Evolutionary conservation across 2,888 invertebrate genomes (phyloP), one percentile per base, ranked within the genome.

Genomic region (Neria commutata): DNA sequence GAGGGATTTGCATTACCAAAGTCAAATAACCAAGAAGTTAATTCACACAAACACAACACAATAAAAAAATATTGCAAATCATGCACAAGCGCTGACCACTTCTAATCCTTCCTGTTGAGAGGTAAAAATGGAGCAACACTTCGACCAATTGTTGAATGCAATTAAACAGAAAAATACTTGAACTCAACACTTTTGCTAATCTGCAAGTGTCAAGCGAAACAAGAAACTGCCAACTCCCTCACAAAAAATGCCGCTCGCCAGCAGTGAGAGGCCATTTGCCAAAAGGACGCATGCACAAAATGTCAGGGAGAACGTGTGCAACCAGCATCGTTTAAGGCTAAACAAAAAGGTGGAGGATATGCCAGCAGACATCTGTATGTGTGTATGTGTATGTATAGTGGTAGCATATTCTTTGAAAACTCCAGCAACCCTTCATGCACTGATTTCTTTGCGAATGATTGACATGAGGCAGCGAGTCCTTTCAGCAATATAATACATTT

Each of bases 21-120:
- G 77, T 77, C 77, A 75, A 71, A 76, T 71, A 68, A 74, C 65
- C 69, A 68, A 72, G 68, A 77, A 77, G 78, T 77, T 76, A 77
- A 78, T 77, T 76, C 73, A 67, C 61, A 51, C 72, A 67, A 70
- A 66, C 16, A 17, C 46, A 5, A 11, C 10, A 29, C 14, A 37
- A 6, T 37, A 14, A 14, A 25, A 50, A 56, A 55, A 51, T n/a
- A n/a, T n/a, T 42, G 42, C 42, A 42, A 42, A 42, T 42, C 42
- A 42, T 42, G 19, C 8, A 37, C 37, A n/a, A n/a, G n/a, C n/a
- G n/a, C n/a, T n/a, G n/a, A n/a, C n/a, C n/a, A n/a, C n/a, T 8
- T 11, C 11, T 37, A 37, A 37, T 37, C 37, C 37, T 37, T 37
- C 37, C 37, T 37, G 37, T 25, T 14, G 14, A 47, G 25, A 48